Conservation (phyloP, 2,797 vertebrate species). For the Saguinus oedipus region DNA sequence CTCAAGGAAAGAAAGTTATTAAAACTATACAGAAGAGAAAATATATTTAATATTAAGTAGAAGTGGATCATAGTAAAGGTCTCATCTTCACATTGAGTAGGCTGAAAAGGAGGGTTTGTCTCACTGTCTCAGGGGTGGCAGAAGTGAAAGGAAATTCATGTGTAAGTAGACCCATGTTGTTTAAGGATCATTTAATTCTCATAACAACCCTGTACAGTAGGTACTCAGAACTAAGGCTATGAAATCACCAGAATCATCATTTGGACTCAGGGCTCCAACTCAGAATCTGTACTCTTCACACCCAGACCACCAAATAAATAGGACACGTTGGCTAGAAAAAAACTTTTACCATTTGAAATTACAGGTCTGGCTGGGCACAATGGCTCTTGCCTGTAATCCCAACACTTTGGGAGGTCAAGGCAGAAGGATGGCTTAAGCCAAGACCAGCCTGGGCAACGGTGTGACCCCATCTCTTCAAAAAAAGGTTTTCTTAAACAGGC, state of each 20-base stretch:
- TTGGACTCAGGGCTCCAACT: neutral
- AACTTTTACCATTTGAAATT: neutral
- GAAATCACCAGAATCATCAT: neutral
- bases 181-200: neutral
- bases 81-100: neutral
- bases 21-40: neutral
- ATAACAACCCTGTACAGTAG: neutral
- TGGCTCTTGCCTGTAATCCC: neutral
- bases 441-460: neutral
- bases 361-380: neutral
- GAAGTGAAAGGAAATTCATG: neutral
- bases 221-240: neutral
- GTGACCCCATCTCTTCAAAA: neutral
- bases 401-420: neutral
- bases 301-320: neutral
- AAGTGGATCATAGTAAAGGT: neutral
- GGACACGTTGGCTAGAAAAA: neutral
- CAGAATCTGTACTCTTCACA: neutral
- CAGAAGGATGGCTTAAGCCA: neutral
- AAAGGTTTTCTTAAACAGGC: neutral
- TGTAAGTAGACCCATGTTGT: neutral
- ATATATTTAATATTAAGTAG: neutral
- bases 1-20: neutral
- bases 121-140: neutral
- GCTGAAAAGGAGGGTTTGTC: neutral